A percentile compares a stretch with the other conserved stretches of the same genome.
Evolutionary conservation across 2,113 vertebrate genomes (phyloP).

Genomic region (Microcebus tavaratra): DNA sequence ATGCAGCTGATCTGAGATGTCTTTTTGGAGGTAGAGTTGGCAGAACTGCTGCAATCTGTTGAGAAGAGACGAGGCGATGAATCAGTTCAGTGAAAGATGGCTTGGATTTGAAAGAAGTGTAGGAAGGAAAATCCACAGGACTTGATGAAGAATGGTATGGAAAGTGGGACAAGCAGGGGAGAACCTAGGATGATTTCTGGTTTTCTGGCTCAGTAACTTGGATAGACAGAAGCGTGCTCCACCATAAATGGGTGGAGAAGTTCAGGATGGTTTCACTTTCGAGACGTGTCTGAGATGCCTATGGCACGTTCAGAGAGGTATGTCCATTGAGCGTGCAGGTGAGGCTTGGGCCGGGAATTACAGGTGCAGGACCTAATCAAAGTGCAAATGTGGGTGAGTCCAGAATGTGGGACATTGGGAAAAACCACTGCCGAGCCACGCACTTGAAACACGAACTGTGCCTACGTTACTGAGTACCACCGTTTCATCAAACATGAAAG

Average conservation of each 20-base stretch:
- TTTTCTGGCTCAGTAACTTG: neutral
- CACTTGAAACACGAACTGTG: too few relatives aligned
- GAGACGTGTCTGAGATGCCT: neutral
- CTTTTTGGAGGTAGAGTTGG: neutral
- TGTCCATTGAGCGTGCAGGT: neutral
- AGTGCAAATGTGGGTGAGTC: neutral
- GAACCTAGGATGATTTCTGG: neutral
- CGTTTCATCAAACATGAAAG: neutral
- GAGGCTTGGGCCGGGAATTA: neutral
- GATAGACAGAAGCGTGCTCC: too few relatives aligned
- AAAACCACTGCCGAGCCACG: neutral
- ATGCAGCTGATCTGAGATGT: neutral
- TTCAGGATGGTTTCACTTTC: neutral
- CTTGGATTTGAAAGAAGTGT: neutral
- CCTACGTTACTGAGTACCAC: neutral
- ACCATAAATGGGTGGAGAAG: fast-evolving
- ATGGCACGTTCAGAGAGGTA: too few relatives aligned
- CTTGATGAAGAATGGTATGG: neutral
- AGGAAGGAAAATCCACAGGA: neutral
- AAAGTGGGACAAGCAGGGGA: too few relatives aligned
- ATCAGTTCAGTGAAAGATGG: neutral
- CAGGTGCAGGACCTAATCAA: neutral
- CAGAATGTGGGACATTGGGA: neutral
- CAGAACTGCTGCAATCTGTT: too few relatives aligned
- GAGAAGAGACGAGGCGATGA: neutral